Base-by-base conservation (phyloP, 2,113 vertebrate genomes). In the Triplophysa rosa region DNA sequence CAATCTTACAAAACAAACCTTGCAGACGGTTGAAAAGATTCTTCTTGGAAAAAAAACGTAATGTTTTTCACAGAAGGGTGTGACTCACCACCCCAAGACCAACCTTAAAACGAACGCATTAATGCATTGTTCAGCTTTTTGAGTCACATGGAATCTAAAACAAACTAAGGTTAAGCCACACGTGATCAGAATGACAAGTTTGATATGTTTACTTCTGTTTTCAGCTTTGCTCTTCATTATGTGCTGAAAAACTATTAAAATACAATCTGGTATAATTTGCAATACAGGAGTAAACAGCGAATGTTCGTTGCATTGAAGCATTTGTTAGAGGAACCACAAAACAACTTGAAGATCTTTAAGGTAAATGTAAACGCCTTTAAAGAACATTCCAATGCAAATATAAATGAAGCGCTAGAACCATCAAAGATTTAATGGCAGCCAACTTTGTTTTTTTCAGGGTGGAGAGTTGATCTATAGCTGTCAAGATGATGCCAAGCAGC, bases 261-360 rank as follows among this genome's bases (percentile, higher is more conserved):
- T 52, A 52, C 13, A 16, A 14, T 52, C 13, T 58, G 54, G 54
- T 21, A 21, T 58, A 4, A 58, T 49, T 79, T 59, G 63, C 37
- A 78, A 45, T 42, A 45, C 72, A 99, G 98, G 93, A 97, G 96
- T 90, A 95, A 95, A 89, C 96, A 97, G 90, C 93, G 97, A 86
- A 99, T 99, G 98, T 93, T 95, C 88, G 94, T 98, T 90, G 96
- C 97, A 87, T 92, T 99, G 92, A 96, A 92, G 90, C 97, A 95
- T 85, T 92, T 99, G 86, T 89, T 99, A 83, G 95, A 97, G 87
- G 97, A 99, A 88, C 92, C 98, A 49, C 98, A 99, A 90, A 99
- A 99, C 91, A 99, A 99, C 91, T 91, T 99, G 81, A 98, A 98
- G 90, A 95, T 99, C 86, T 99, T 99, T 88, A 98, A 98, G 96